phyloP scores from a whole-genome alignment of 2,113 vertebrate genomes.

The Lipophrys pholis region DNA sequence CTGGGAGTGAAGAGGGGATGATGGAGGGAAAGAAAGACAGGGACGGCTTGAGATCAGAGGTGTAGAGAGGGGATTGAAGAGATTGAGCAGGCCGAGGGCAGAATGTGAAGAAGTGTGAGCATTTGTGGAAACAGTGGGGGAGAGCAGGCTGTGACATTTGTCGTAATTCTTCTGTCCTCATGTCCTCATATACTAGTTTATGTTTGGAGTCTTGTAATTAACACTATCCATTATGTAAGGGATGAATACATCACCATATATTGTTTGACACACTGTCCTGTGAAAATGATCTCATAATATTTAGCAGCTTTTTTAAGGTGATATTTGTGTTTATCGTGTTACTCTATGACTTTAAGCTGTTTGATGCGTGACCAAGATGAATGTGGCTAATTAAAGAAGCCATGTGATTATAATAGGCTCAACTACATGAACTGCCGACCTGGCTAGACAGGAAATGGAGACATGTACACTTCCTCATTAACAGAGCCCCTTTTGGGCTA shows the following conservation, averaged over 20 bases:
- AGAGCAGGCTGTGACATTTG: constrained; percentile 60
- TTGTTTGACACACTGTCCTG: no score
- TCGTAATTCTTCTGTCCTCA: constrained; percentile 60
- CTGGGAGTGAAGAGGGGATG: constrained; percentile 71
- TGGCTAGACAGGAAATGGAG: constrained; percentile 84
- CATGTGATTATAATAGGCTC: constrained; percentile 74
- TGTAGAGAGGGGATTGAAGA: constrained; percentile 54
- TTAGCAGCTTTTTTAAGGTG: constrained; percentile 16
- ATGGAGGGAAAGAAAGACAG: constrained; percentile 64
- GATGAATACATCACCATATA: constrained; percentile 3
- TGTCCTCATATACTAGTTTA: background rate
- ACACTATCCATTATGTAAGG: background rate
- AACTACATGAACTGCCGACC: constrained; percentile 81
- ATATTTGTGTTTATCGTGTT: constrained; percentile 42
- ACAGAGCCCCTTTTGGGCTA: constrained; percentile 80
- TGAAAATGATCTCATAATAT: background rate
- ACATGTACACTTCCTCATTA: constrained; percentile 83
- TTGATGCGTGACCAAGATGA: constrained; percentile 71
- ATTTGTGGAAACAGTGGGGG: constrained; percentile 47
- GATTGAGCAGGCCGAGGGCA: constrained; percentile 45
- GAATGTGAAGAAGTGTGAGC: constrained; percentile 40
- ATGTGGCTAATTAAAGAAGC: constrained; percentile 79
- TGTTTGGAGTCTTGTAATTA: background rate
- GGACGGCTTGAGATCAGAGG: constrained; percentile 55
- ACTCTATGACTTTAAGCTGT: constrained; percentile 45